Evolutionary conservation across 92 coral and sea anemone species (phyloP).

Genomic region (Metridium senile): DNA sequence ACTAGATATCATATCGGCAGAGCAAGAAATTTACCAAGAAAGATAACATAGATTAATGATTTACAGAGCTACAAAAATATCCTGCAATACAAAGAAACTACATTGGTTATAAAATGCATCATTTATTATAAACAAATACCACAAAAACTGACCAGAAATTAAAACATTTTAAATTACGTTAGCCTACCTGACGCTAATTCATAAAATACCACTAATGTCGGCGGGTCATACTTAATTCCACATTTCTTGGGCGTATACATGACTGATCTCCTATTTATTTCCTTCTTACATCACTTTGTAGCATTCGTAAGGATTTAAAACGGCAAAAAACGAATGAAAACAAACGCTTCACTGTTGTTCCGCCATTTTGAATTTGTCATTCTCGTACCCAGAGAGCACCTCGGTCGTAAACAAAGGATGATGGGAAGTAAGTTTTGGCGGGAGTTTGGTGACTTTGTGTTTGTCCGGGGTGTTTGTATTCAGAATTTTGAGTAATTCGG

Average conservation of each 20-base stretch:
- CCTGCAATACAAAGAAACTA: too few relatives aligned
- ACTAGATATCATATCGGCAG: too few relatives aligned
- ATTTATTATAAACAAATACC: too few relatives aligned
- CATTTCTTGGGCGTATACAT: slow-evolving; percentile 94
- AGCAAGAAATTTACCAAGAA: too few relatives aligned
- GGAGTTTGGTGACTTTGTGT: not conserved
- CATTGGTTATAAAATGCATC: too few relatives aligned
- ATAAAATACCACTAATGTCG: slow-evolving; percentile 85
- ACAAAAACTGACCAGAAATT: too few relatives aligned
- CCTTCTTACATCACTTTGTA: not conserved
- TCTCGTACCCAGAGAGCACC: too few relatives aligned
- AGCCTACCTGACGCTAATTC: slow-evolving; percentile 80
- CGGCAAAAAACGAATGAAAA: not conserved
- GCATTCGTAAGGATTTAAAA: not conserved
- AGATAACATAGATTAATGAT: not conserved
- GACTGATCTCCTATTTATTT: not conserved
- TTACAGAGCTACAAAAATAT: too few relatives aligned
- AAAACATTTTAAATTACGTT: too few relatives aligned
- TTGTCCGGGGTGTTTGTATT: not conserved
- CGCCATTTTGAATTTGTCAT: slow-evolving; percentile 18
- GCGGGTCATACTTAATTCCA: slow-evolving; percentile 92
- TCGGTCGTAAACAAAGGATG: not conserved
- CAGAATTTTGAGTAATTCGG: too few relatives aligned
- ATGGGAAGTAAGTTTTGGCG: not conserved
- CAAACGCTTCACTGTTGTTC: not conserved